A percentile compares a stretch with the other conserved stretches of the same genome.
phyloP scores from a whole-genome alignment of 1,140 invertebrate genomes.

The Pygmarrhopalites habei region DNA sequence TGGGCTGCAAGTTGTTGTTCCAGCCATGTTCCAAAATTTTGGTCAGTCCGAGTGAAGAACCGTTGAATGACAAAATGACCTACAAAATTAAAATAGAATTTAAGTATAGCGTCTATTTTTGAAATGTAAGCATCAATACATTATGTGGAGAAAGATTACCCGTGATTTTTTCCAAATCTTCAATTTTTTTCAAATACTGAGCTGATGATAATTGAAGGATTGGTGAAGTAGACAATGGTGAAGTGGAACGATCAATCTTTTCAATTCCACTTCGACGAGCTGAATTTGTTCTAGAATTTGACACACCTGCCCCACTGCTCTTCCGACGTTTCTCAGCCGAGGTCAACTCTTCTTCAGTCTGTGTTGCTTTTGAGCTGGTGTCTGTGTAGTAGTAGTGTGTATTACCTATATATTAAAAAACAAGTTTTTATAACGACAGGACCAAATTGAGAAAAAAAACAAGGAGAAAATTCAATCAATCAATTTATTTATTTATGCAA shows the following conservation, averaged over 20 bases:
- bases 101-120: too few relatives aligned
- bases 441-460: too few relatives aligned
- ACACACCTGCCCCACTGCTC: background rate
- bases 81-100: too few relatives aligned
- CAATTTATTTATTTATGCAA: too few relatives aligned
- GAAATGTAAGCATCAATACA: too few relatives aligned
- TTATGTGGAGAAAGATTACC: too few relatives aligned
- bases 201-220: background rate
- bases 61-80: slow-evolving; percentile 26
- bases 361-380: slow-evolving; percentile 8
- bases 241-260: slow-evolving; percentile 9
- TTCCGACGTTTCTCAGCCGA: background rate
- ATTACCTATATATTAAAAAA: too few relatives aligned
- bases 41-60: slow-evolving; percentile 23
- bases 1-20: slow-evolving; percentile 24
- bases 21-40: slow-evolving; percentile 15
- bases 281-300: background rate
- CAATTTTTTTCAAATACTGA: slow-evolving; percentile 14
- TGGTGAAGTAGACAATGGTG: background rate
- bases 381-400: slow-evolving; percentile 12
- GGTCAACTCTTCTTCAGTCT: background rate
- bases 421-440: too few relatives aligned
- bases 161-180: slow-evolving; percentile 26
- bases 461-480: too few relatives aligned
- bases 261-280: background rate